phyloP scores from a whole-genome alignment of 2,113 vertebrate species.

The Orycteropus afer region DNA sequence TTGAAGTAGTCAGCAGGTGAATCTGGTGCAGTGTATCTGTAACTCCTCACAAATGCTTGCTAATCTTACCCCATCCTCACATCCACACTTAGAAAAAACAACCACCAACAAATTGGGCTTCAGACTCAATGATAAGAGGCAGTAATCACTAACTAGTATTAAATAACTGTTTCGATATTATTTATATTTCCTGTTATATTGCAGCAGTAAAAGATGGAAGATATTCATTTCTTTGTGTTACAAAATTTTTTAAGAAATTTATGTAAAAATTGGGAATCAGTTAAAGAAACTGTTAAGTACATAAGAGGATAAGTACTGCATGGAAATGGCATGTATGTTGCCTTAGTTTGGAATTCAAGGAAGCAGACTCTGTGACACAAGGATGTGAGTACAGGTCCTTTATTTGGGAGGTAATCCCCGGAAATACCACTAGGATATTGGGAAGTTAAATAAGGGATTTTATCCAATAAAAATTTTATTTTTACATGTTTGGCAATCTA shows the following conservation, averaged over 20 bases:
- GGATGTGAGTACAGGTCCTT: neutral
- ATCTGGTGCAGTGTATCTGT: neutral
- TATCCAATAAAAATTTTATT: neutral
- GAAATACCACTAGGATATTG: neutral
- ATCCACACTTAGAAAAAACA: neutral
- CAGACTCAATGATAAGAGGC: neutral
- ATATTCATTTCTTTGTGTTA: neutral
- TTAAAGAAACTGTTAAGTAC: neutral
- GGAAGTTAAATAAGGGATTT: neutral
- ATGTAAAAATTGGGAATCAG: neutral
- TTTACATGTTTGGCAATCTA: no score
- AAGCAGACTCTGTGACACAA: neutral
- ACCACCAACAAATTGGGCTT: neutral
- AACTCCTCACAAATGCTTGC: neutral
- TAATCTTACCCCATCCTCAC: neutral
- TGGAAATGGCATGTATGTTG: neutral
- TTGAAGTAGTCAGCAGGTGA: neutral
- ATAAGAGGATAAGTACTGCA: neutral
- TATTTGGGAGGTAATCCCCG: neutral
- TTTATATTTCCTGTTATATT: neutral
- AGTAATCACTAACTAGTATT: neutral
- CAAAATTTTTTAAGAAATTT: neutral
- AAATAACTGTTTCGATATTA: neutral
- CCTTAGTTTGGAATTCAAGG: neutral
- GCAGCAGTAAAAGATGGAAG: neutral